A percentile compares a stretch with the other conserved stretches of the same genome.
phyloP scores from a whole-genome alignment of 1,140 invertebrate species.

The Papilio helenus region DNA sequence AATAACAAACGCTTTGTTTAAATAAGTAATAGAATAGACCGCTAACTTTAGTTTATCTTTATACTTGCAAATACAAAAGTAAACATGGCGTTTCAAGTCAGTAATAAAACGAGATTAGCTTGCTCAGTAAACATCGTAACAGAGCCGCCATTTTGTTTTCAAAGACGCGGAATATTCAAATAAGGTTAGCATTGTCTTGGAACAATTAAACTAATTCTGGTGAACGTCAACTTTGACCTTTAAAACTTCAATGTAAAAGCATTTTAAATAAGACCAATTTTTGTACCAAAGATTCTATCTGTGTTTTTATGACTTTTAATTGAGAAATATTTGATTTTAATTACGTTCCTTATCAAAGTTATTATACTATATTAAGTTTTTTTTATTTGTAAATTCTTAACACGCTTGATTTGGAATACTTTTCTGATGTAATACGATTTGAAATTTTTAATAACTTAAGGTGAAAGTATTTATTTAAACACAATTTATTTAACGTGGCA shows the following conservation, averaged over 20 bases:
- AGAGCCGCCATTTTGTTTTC: conserved; percentile 19
- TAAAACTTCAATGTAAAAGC: not conserved
- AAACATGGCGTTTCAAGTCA: not conserved
- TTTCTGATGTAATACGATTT: too few species aligned
- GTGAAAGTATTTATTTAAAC: too few species aligned
- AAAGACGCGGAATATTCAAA: conserved; percentile 10
- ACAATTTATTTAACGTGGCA: too few species aligned
- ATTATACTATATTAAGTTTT: too few species aligned
- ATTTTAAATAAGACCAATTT: not conserved
- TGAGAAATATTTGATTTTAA: too few species aligned
- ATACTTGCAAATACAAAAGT: not conserved
- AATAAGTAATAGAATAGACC: not conserved
- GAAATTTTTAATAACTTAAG: too few species aligned
- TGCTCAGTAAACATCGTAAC: conserved; percentile 1
- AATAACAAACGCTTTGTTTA: not conserved
- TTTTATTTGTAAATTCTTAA: too few species aligned
- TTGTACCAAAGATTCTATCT: not conserved
- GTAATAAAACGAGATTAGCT: conserved; percentile 17
- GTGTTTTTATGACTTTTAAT: not conserved
- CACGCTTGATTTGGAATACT: too few species aligned
- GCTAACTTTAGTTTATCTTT: conserved; percentile 3
- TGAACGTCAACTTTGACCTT: conserved; percentile 6
- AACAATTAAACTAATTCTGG: conserved; percentile 13
- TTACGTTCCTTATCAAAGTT: too few species aligned
- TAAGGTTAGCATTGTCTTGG: not conserved